Conservation (phyloP, 1,140 invertebrate genomes). For the Archegozetes longisetosus region DNA sequence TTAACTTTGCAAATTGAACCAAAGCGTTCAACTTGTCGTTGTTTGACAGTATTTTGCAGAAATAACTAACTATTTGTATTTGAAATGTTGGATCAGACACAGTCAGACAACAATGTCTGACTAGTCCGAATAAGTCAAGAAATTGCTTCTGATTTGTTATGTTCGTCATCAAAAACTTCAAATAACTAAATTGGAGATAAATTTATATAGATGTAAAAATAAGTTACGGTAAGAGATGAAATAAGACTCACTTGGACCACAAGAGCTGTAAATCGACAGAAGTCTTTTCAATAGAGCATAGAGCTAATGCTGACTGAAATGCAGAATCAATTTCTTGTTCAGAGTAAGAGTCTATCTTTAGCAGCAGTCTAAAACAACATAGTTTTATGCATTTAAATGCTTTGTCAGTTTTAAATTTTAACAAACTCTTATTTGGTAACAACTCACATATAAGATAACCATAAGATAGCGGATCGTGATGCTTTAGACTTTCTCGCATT, state of each 20-base stretch:
- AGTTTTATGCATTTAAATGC: too few species aligned
- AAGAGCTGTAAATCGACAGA: neutral
- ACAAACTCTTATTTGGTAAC: too few species aligned
- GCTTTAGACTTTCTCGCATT: neutral
- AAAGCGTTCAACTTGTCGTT: neutral
- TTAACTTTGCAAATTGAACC: slow-evolving; percentile 1
- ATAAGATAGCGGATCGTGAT: neutral
- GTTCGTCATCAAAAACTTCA: neutral
- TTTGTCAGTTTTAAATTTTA: too few species aligned
- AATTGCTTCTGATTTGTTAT: neutral
- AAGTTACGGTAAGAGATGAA: neutral
- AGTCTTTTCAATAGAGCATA: neutral
- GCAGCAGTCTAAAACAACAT: neutral
- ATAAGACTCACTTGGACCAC: slow-evolving; percentile 4
- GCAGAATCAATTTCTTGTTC: neutral
- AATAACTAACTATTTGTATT: neutral
- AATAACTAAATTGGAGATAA: neutral
- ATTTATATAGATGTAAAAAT: neutral
- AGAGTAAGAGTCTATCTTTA: neutral
- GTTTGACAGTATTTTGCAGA: neutral
- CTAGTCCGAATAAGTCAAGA: neutral
- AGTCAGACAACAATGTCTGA: neutral
- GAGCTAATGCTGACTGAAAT: neutral
- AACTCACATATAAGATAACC: neutral
- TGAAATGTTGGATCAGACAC: neutral